Base-by-base conservation (phyloP, 2,797 vertebrate genomes). In the Pseudomugil tenellus region DNA sequence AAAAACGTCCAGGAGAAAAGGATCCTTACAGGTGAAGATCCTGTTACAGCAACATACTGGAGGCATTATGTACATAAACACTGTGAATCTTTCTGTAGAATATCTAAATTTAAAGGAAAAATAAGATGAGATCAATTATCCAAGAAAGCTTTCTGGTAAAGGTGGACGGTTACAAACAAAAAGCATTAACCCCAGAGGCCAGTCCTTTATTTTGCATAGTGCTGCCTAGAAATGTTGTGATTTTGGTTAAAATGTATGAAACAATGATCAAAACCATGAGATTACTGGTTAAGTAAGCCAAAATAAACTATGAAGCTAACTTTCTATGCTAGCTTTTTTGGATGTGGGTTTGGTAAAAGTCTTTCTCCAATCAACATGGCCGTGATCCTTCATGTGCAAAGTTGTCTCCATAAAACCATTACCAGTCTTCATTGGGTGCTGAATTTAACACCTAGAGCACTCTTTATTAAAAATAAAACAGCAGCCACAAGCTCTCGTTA, bases 21-120 rank as follows among this genome's bases (percentile, higher is more conserved):
- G 19, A 37, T 56, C 51, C 23, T 32, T 37, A 3, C 43, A 52
- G 56, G 46, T 51, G 69, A 73, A 75, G 29, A 66, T 80, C 52
- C 6, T 14, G 58, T 70, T 72, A 31, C 51, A 51, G 54, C 48
- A 26, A 37, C 31, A 32, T 1, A 9, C 16, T n/a, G 9, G 56
- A 16, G 52, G 39, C 43, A 26, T 55, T 23, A 49, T 25, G 31
- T 13, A 49, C 9, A 6, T 2, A 19, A 21, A 54, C 12, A 34
- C 19, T 5, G 12, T 14, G 19, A 28, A n/a, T 61, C 16, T 17
- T 5, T 49, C 59, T 62, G n/a, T 61, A 23, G 29, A 9, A 28
- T 23, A 25, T n/a, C 2, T 21, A 11, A 61, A 23, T 54, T 26
- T 14, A 2, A 4, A 14, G 21, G 28, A 25, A 52, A 52, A 6